Evolutionary conservation across 2,113 vertebrate species (phyloP).

Genomic region (Egretta garzetta): DNA sequence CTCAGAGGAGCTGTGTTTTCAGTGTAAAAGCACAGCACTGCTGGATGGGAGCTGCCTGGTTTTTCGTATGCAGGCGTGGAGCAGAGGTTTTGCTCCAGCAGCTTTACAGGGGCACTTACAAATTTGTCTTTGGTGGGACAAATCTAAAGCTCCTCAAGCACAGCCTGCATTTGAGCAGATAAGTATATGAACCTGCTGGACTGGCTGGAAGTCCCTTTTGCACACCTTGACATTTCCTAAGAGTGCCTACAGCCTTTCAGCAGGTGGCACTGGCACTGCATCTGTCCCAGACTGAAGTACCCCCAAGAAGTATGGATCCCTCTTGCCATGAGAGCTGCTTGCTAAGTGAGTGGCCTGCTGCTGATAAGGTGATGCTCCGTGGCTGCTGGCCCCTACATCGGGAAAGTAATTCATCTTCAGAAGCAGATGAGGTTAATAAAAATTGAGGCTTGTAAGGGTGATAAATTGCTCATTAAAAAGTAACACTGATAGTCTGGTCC

Average conservation of each 20-base stretch:
- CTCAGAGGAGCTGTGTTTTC: not conserved
- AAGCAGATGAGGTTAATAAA: not conserved
- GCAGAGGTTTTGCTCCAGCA: not conserved
- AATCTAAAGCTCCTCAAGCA: not conserved
- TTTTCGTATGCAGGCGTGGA: fast-evolving
- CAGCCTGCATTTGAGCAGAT: not conserved
- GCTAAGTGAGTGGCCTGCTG: not conserved
- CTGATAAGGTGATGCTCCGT: not conserved
- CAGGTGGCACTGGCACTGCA: not conserved
- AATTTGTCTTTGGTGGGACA: not conserved
- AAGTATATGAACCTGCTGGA: not conserved
- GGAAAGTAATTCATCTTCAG: not conserved
- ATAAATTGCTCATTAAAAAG: constrained; percentile 46
- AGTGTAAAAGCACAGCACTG: not conserved
- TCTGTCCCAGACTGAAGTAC: not conserved
- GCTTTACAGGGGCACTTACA: not conserved
- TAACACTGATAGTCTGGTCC: not conserved
- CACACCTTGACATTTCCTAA: not conserved
- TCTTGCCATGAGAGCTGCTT: not conserved
- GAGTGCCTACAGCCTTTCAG: not conserved
- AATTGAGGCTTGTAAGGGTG: not conserved
- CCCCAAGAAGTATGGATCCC: not conserved
- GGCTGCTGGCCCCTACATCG: not conserved
- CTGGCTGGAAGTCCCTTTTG: not conserved
- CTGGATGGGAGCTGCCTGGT: not conserved